Evolutionary conservation across 2,888 invertebrate species (phyloP).

Genomic region (Maniola hyperantus): DNA sequence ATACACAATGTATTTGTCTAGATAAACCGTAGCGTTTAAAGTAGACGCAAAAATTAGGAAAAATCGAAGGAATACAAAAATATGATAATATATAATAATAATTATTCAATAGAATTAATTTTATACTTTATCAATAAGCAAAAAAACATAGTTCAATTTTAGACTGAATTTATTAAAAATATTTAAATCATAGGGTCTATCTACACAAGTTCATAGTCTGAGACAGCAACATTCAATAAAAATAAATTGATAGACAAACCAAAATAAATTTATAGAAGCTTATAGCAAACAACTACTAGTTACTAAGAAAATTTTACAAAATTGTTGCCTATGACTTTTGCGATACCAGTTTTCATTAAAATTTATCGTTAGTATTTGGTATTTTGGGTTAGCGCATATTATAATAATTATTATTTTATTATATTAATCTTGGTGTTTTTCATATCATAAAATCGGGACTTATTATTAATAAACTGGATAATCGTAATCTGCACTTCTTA

Average conservation of each 20-base stretch:
- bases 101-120: background rate
- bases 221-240: conserved; percentile 46
- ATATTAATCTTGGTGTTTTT: no score
- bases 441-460: no score
- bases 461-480: no score
- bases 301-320: conserved; percentile 43
- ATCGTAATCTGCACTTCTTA: no score
- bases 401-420: no score
- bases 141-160: background rate
- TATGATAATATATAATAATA: no score
- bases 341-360: conserved; percentile 27
- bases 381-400: background rate
- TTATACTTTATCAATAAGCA: background rate
- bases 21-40: background rate
- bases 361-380: background rate
- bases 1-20: background rate
- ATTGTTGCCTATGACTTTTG: conserved; percentile 31
- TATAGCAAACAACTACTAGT: conserved; percentile 38
- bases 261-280: conserved; percentile 43
- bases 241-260: conserved; percentile 36
- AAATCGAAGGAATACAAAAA: background rate
- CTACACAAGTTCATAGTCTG: conserved; percentile 8
- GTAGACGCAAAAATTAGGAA: background rate
- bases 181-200: background rate
- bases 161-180: background rate